Evolutionary conservation across 2,113 vertebrate genomes (phyloP), one percentile per base, ranked within the genome.

Genomic region (Loxodonta africana): DNA sequence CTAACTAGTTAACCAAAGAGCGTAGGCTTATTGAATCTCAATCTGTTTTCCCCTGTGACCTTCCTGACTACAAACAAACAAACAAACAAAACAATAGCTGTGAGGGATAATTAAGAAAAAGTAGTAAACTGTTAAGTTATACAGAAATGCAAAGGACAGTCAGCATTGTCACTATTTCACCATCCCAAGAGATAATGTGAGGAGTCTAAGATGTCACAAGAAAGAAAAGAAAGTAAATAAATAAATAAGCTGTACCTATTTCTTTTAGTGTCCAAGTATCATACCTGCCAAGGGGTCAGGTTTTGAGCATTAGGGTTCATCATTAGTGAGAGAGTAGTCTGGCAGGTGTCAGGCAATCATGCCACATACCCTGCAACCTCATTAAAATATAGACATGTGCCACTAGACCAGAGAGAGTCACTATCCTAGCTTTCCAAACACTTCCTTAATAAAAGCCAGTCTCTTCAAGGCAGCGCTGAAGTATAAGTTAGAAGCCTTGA

Each of bases 91-190:
- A 91, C 26, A 33, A 53, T 53, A 76, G n/a, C 1, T 77, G 62
- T 82, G 5, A 41, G 69, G 18, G 60, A 83, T 44, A 77, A 89
- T 37, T 69, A 82, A 86, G 90, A 88, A 76, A 78, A 87, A 44
- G 20, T 0, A 85, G 28, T 5, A 82, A 78, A 74, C 8, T 67
- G 14, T 57, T 83, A 62, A 57, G 5, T 53, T 48, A 51, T 4
- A 60, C 15, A 21, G 8, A 62, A 77, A 53, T 71, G 4, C 82
- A 6, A 94, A 93, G 9, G 14, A 37, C 53, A 30, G 21, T 20
- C 8, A 57, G 30, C 10, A 67, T 53, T 60, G 33, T 3, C 14
- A 57, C 25, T 74, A 48, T 83, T 91, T 51, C 63, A 18, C 73
- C 14, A 65, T 83, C 25, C 26, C 53, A 83, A 74, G 53, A 69